Percentiles rank a stretch among this genome's conserved stretches.
Evolutionary conservation across 2,888 invertebrate genomes (phyloP).

Genomic region (Lingula anatina): DNA sequence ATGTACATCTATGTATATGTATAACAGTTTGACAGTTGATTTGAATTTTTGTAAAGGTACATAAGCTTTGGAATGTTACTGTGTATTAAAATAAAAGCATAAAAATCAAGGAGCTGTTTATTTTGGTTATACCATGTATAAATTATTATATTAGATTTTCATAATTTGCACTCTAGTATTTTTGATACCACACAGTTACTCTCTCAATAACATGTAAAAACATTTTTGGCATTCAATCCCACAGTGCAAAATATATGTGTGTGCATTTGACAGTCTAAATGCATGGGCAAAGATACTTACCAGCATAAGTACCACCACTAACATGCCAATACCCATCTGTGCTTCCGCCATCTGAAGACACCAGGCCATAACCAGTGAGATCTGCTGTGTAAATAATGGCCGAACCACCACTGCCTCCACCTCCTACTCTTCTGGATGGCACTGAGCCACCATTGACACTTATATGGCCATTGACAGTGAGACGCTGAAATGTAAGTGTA

Average conservation of each 20-base stretch:
- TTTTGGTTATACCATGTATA: too few species aligned
- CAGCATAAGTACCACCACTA: too few species aligned
- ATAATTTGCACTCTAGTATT: background rate
- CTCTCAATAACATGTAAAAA: background rate
- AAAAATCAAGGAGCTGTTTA: too few species aligned
- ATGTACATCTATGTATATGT: too few species aligned
- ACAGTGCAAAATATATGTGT: too few species aligned
- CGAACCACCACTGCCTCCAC: conserved; percentile 29
- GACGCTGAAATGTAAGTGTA: conserved; percentile 17
- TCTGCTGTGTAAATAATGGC: conserved; percentile 13
- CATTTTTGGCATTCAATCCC: conserved; percentile 2
- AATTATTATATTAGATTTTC: background rate
- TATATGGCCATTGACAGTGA: conserved; percentile 19
- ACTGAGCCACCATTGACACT: conserved; percentile 15
- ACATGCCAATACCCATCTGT: too few species aligned
- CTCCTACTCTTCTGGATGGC: conserved; percentile 9
- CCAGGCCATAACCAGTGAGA: conserved; percentile 20
- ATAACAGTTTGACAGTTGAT: too few species aligned
- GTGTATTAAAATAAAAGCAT: too few species aligned
- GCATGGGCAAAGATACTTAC: too few species aligned
- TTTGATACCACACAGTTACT: background rate
- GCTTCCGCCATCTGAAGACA: conserved; percentile 22
- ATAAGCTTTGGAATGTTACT: too few species aligned
- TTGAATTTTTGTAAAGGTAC: too few species aligned
- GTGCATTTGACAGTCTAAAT: too few species aligned